phyloP scores from a whole-genome alignment of 2,113 vertebrate species.

The Microcebus ravelobensis region DNA sequence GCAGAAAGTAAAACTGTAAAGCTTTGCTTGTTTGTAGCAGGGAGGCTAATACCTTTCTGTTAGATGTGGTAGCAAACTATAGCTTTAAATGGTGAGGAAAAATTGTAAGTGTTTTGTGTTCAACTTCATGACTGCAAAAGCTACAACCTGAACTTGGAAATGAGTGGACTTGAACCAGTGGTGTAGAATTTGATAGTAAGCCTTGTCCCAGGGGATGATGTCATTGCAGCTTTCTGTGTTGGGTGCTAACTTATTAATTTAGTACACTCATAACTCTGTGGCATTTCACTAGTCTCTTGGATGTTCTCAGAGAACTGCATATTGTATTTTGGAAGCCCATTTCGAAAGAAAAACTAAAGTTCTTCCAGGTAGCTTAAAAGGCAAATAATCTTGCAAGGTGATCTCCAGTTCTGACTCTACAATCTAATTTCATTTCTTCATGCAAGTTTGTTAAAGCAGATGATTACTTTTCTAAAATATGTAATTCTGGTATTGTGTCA shows the following conservation, averaged over 20 bases:
- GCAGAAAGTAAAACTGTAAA: background rate
- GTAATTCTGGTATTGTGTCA: background rate
- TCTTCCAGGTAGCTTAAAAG: background rate
- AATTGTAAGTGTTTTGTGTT: background rate
- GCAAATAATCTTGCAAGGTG: background rate
- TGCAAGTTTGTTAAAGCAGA: background rate
- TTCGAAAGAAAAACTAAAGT: slow-evolving; percentile 40
- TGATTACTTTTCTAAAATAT: background rate
- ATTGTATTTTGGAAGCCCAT: background rate
- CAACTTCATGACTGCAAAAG: background rate
- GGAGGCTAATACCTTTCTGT: background rate
- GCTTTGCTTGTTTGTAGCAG: background rate
- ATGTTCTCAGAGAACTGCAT: background rate
- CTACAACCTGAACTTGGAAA: background rate
- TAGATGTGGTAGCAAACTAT: background rate
- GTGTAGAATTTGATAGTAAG: slow-evolving; percentile 58
- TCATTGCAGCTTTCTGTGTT: background rate
- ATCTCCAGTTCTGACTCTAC: background rate
- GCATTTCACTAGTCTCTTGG: slow-evolving; percentile 37
- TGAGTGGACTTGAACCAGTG: background rate
- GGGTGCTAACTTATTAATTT: slow-evolving; percentile 58
- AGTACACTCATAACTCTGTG: background rate
- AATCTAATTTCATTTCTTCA: background rate
- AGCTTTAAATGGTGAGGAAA: background rate
- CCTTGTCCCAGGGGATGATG: background rate